These are phyloP conservation scores for Hydrotaea diabolus DNA, from an alignment of 2,888 invertebrate species.

Conservation along the genomic window DNA sequence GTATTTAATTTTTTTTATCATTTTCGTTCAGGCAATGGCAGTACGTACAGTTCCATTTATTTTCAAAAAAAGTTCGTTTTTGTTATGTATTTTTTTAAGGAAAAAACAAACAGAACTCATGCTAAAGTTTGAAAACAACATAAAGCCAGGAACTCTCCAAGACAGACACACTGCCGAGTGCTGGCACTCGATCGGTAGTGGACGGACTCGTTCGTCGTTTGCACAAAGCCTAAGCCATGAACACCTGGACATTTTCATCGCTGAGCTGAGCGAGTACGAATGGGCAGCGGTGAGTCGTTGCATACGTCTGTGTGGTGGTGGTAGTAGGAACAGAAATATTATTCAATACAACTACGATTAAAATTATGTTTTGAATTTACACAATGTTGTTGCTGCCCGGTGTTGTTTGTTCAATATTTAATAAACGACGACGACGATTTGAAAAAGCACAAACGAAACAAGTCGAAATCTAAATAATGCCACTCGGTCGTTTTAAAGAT, in stretches of 20 bases:
- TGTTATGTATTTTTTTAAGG: too few relatives aligned
- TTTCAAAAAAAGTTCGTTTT: neutral
- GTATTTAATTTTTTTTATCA: neutral
- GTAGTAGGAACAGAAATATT: neutral
- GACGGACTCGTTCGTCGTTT: neutral
- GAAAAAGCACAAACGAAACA: neutral
- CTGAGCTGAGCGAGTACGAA: neutral
- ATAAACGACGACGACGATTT: neutral
- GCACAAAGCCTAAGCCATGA: conserved; percentile 45
- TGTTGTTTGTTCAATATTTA: neutral
- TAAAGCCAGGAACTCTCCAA: neutral
- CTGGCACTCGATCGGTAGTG: neutral
- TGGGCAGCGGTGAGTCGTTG: neutral
- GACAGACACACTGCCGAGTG: neutral
- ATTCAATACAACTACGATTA: neutral
- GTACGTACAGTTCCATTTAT: conserved; percentile 11
- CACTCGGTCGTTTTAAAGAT: neutral
- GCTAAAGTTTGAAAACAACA: neutral
- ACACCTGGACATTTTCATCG: conserved; percentile 63
- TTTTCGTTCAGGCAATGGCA: neutral
- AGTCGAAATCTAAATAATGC: neutral
- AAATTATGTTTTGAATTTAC: neutral
- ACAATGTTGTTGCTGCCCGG: neutral
- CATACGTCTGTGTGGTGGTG: neutral
- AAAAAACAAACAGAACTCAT: too few relatives aligned